These are phyloP conservation scores for Rhagonycha lutea DNA, from an alignment of 2,888 invertebrate species.

Conservation along the genomic window DNA sequence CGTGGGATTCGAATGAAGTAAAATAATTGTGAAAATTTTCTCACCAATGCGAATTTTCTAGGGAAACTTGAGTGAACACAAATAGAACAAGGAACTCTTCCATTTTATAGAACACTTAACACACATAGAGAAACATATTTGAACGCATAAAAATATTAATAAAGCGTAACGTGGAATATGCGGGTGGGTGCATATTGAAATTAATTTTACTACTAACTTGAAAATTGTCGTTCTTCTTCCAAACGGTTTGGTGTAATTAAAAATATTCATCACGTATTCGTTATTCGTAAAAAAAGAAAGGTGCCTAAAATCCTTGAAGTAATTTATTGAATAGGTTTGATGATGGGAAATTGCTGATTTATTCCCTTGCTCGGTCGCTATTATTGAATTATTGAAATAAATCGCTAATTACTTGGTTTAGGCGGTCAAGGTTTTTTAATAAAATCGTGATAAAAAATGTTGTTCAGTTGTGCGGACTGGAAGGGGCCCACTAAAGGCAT, in stretches of 20 bases:
- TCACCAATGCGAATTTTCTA: not conserved
- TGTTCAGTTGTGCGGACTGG: conserved; percentile 5
- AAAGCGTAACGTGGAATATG: conserved; percentile 1
- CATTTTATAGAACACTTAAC: conserved; percentile 11
- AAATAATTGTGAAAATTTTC: not conserved
- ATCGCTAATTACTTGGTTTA: conserved; percentile 28
- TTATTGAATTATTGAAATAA: conserved; percentile 10
- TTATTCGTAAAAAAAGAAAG: conserved; percentile 28
- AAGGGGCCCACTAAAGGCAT: conserved; percentile 30
- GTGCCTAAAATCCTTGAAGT: conserved; percentile 30
- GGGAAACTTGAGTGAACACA: not conserved
- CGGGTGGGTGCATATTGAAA: conserved; percentile 21
- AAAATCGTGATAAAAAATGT: conserved; percentile 24
- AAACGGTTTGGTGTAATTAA: conserved; percentile 12
- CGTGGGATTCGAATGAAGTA: not conserved
- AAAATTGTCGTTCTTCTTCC: not conserved
- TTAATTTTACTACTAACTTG: not conserved
- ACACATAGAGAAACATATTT: conserved; percentile 24
- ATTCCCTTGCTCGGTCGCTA: conserved; percentile 14
- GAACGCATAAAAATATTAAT: conserved; percentile 11
- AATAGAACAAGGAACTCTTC: not conserved
- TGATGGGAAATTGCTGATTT: conserved; percentile 22
- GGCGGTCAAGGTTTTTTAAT: conserved; percentile 30
- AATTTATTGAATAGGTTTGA: conserved; percentile 33
- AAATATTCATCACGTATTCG: conserved; percentile 37